Evolutionary conservation across 2,888 invertebrate species (phyloP), one percentile per base, ranked within the genome.

Genomic region (Hypselothyrea guttata): DNA sequence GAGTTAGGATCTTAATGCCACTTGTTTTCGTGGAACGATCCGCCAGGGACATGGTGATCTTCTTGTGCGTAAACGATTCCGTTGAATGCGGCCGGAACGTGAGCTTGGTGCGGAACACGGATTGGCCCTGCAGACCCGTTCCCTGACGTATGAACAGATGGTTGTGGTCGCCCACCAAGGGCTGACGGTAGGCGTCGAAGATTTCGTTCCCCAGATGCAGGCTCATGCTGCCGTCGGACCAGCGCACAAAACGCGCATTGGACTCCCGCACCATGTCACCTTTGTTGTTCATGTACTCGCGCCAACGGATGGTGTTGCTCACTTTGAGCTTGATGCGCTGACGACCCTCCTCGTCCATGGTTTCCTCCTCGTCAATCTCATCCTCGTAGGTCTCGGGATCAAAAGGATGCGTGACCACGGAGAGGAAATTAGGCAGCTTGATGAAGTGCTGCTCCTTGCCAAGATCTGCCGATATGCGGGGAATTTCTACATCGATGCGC

Each of bases 221-320:
- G 9, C 98, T 98, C 94, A 98, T 95, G 75, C 97, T 98, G 18
- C 99, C 99, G 89, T 99, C 99, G 0, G 98, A 98, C 99, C 99
- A 99, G 67, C 95, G 93, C 0, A 99, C 97, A 86, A 98, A 94
- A 47, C 98, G 92, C 0, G 98, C 96, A 91, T 99, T 99, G 38
- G 98, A 98, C 89, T 99, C 97, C 83, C 95, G 95, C 1, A 94
- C 91, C 9, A 95, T 92, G 82, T 95, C 94, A 15, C 96, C 97
- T 52, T 95, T 93, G 64, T 95, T 93, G 87, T 96, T 95, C 89
- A 96, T 94, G 7, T 91, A 91, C 11, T 96, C 95, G 31, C 97
- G 93, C 99, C 99, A 99, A 7, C 99, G 93, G 47, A 99, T 96
- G 0, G 99, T 99, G 90, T 99, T 99, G 91, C 99, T 99, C 8